Evolutionary conservation across 2,113 vertebrate species (phyloP).

Genomic region (Scatophagus argus): DNA sequence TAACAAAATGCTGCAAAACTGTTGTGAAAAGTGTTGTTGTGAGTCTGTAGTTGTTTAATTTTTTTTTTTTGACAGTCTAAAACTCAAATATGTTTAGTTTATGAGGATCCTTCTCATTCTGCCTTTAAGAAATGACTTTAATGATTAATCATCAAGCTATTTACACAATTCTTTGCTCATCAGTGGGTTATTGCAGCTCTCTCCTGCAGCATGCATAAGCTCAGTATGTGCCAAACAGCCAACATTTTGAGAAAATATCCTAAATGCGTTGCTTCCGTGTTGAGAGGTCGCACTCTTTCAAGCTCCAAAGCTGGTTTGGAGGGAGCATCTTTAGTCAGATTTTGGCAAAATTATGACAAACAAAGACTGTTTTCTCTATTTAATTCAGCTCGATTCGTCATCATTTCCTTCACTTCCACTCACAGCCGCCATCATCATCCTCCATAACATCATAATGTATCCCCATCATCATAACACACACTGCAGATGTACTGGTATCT

Average conservation of each 20-base stretch:
- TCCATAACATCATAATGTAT: slow-evolving; percentile 40
- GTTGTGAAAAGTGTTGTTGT: too few relatives aligned
- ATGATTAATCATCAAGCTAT: neutral
- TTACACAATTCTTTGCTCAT: neutral
- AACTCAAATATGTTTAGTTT: neutral
- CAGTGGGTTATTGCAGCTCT: neutral
- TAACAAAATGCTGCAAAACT: slow-evolving; percentile 23
- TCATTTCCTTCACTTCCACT: neutral
- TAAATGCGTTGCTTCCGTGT: neutral
- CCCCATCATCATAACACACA: slow-evolving; percentile 47
- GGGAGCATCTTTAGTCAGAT: neutral
- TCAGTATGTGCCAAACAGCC: neutral
- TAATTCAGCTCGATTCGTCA: slow-evolving; percentile 3
- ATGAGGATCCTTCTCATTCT: too few relatives aligned
- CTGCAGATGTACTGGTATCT: slow-evolving; percentile 71
- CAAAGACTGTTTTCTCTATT: neutral
- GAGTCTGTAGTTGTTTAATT: slow-evolving; percentile 20
- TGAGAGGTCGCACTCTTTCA: neutral
- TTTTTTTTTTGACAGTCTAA: too few relatives aligned
- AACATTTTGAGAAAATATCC: neutral
- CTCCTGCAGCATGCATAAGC: neutral
- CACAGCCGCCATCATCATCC: slow-evolving; percentile 6
- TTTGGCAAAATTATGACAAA: too few relatives aligned
- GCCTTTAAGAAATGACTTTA: neutral
- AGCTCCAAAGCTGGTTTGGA: neutral